Percentiles rank a stretch among this genome's conserved stretches.
These are phyloP conservation scores for Cactoblastis cactorum DNA, from an alignment of 2,888 invertebrate genomes.

Conservation along the genomic window DNA sequence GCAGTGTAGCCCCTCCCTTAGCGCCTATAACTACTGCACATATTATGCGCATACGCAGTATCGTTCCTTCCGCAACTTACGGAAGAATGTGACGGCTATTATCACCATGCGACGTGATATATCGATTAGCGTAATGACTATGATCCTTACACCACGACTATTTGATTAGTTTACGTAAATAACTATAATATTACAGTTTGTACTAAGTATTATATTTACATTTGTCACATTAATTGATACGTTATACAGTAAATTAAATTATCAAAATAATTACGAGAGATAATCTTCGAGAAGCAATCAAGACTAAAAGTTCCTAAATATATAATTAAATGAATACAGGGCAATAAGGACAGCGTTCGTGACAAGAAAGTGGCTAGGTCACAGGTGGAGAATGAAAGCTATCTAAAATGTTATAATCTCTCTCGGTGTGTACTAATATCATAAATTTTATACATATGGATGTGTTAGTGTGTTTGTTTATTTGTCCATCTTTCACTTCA, in stretches of 20 bases:
- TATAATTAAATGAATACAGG: too few species aligned
- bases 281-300: too few species aligned
- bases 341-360: background rate
- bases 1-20: too few species aligned
- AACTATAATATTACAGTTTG: background rate
- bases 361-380: background rate
- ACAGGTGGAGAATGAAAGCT: background rate
- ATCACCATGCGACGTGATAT: conserved; percentile 10
- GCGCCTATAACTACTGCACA: background rate
- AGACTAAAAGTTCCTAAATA: too few species aligned
- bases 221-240: background rate
- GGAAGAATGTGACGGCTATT: conserved; percentile 14
- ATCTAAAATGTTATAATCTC: background rate
- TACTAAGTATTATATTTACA: background rate
- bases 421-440: too few species aligned
- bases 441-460: too few species aligned
- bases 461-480: too few species aligned
- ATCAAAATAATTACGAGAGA: too few species aligned
- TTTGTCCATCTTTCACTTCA: too few species aligned
- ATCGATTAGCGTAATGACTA: conserved; percentile 4
- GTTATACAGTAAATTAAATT: too few species aligned
- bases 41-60: conserved; percentile 12
- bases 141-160: background rate
- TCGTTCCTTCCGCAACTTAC: conserved; percentile 16
- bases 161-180: background rate